Base-by-base conservation (phyloP, 2,113 vertebrate species). In the Caranx ignobilis region DNA sequence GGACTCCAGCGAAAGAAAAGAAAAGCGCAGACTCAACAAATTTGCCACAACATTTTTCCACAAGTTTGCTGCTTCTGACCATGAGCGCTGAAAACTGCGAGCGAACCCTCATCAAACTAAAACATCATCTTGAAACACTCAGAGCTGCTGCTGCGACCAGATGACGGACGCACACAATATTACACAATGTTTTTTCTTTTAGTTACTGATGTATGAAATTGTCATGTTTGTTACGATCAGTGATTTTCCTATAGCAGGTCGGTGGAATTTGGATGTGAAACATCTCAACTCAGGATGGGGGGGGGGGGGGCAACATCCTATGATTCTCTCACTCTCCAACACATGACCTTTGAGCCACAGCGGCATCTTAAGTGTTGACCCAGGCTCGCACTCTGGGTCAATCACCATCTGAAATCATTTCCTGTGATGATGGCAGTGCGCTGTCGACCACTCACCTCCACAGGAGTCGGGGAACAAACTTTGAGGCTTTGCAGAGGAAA, bases 31-130 rank as follows among this genome's bases (percentile, higher is more conserved):
- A 82, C 57, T 41, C 37, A 72, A 81, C 71, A 74, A 41, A 8
- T 78, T 75, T 69, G 71, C 45, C 75, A 84, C 73, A 65, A 69
- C 59, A 73, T 65, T 75, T 80, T 68, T 62, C 68, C 19, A 83
- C 79, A 60, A 35, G 37, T 54, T 62, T 47, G 41, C 21, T 32
- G 2, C 18, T 48, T 71, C 32, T 67, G 68, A 21, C 47, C 26
- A 32, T 54, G 18, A 70, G 31, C 39, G 12, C 4, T 12, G 26
- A 73, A 69, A 69, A 31, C 21, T 19, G 45, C 3, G 3, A 43
- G 10, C 35, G 31, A 61, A 64, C 59, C n/a, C 5, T 71, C 16
- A 56, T 10, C 45, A 70, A 62, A 62, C 21, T 1, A 37, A 41
- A 10, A 41, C 26, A 56, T 41, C 12, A 31, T 45, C 18, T 64